phyloP scores from a whole-genome alignment of 2,113 vertebrate species.

The Circaetus cinerascens region DNA sequence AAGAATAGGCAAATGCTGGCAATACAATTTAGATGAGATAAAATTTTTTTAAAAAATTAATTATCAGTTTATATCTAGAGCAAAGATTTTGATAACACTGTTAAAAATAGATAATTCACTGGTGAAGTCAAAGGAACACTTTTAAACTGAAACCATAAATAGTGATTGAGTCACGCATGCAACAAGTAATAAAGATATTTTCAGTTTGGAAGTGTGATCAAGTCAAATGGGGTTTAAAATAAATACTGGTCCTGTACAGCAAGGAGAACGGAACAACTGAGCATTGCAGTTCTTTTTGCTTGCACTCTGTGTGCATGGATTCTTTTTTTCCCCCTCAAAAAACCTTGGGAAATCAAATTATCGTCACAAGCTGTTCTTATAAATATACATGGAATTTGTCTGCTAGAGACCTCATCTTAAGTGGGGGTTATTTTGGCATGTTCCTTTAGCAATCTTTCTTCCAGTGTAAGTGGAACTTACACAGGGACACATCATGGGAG shows the following conservation, averaged over 20 bases:
- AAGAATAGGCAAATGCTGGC: background rate
- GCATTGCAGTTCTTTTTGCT: background rate
- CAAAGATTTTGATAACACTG: background rate
- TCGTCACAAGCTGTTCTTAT: background rate
- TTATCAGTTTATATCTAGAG: background rate
- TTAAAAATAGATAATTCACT: background rate
- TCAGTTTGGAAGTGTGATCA: background rate
- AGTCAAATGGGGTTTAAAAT: background rate
- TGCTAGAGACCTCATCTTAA: background rate
- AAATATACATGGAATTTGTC: constrained; percentile 4
- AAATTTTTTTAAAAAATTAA: background rate
- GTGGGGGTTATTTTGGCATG: background rate
- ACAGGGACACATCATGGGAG: background rate
- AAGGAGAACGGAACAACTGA: background rate
- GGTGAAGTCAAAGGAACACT: background rate
- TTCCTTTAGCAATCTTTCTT: background rate
- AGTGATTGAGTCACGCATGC: background rate
- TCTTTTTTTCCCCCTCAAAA: background rate
- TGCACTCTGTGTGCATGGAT: background rate
- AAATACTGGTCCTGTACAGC: background rate
- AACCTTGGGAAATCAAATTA: background rate
- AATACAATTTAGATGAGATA: background rate
- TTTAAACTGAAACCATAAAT: background rate
- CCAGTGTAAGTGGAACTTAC: background rate
- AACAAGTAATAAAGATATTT: background rate